These are phyloP conservation scores for Hermaeophaga mercurialis DNA, from an alignment of 2,888 invertebrate species.

Conservation along the genomic window DNA sequence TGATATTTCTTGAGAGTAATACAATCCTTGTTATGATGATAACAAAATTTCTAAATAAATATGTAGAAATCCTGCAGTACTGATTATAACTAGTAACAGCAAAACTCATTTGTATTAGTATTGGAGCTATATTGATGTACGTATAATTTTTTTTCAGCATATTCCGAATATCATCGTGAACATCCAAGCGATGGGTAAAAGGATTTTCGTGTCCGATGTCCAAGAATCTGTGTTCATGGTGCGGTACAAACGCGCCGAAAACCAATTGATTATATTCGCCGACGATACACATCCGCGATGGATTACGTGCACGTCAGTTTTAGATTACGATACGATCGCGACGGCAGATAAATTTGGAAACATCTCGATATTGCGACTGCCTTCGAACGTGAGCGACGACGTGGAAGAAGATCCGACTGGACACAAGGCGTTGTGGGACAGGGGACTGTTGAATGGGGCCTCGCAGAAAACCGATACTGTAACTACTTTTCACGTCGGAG, in stretches of 20 bases:
- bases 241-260: constrained; percentile 92
- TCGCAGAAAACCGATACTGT: constrained; percentile 96
- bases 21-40: constrained; percentile 41
- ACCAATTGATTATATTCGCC: constrained; percentile 96
- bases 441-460: constrained; percentile 67
- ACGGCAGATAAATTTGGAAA: constrained; percentile 99
- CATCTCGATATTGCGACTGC: constrained; percentile 80
- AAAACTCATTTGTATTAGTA: neutral
- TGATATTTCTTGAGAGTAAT: neutral
- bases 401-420: constrained; percentile 99
- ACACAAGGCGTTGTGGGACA: constrained; percentile 95
- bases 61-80: constrained; percentile 53
- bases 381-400: constrained; percentile 92
- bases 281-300: constrained; percentile 98
- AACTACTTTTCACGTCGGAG: constrained; percentile 94
- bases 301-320: constrained; percentile 88
- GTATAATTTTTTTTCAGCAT: constrained; percentile 65
- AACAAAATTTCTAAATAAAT: constrained; percentile 39
- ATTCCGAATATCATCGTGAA: constrained; percentile 94
- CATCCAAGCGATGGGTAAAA: constrained; percentile 91
- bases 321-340: constrained; percentile 97
- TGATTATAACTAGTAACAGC: constrained; percentile 37
- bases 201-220: constrained; percentile 93
- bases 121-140: no score
- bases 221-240: constrained; percentile 97